These are phyloP conservation scores for Parasteatoda lunata DNA, from an alignment of 2,888 invertebrate species.

Conservation along the genomic window DNA sequence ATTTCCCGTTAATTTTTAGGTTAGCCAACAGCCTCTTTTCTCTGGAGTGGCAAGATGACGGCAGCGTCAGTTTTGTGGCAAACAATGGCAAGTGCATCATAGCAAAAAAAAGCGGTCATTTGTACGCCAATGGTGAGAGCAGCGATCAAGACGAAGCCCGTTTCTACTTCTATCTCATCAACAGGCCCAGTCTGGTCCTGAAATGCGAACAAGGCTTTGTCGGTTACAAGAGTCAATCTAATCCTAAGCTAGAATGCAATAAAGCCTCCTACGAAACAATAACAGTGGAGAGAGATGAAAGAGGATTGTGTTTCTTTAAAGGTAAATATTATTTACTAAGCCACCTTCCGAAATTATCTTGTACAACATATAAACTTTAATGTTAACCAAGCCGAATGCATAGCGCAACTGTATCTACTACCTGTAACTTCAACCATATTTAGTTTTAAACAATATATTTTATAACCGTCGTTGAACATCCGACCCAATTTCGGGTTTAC, in stretches of 20 bases:
- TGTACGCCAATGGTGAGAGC: constrained; percentile 88
- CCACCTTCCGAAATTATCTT: too few species aligned
- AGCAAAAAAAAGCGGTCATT: constrained; percentile 94
- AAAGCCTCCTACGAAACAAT: constrained; percentile 95
- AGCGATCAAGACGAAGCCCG: constrained; percentile 89
- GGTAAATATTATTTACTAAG: constrained; percentile 77
- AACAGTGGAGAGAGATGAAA: constrained; percentile 89
- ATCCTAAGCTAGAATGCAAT: constrained; percentile 92
- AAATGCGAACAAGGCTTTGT: constrained; percentile 97
- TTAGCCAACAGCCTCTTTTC: constrained; percentile 95
- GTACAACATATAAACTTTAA: too few species aligned
- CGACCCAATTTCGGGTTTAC: too few species aligned
- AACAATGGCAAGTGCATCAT: constrained; percentile 95
- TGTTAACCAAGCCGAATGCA: too few species aligned
- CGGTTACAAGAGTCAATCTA: constrained; percentile 83
- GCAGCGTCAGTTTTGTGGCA: constrained; percentile 92
- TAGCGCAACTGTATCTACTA: too few species aligned
- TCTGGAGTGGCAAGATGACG: constrained; percentile 93
- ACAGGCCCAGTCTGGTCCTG: constrained; percentile 93
- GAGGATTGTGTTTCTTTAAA: constrained; percentile 92
- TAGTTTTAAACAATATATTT: too few species aligned
- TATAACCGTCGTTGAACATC: too few species aligned
- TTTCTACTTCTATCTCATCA: constrained; percentile 94
- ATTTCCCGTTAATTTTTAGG: constrained; percentile 75
- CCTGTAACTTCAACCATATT: too few species aligned